These are phyloP conservation scores for Chionodraco myersi DNA, from an alignment of 2,113 vertebrate genomes.

Conservation along the genomic window DNA sequence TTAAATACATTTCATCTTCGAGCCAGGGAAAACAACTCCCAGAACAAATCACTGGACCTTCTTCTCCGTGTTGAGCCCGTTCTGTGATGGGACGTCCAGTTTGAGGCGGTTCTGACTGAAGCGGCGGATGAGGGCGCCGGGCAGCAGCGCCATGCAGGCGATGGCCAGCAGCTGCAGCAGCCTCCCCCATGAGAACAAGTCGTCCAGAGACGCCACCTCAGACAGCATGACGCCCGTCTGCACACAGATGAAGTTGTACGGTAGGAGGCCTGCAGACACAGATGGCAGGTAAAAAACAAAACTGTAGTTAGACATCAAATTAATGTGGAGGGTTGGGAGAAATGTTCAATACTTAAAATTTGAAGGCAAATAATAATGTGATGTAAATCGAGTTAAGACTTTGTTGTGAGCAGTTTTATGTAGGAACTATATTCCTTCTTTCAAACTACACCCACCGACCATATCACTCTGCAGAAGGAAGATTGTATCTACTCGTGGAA, in stretches of 20 bases:
- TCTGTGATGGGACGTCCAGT: constrained; percentile 70
- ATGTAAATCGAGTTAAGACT: too few species aligned
- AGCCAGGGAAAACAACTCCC: neutral
- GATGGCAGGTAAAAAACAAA: neutral
- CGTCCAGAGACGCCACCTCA: constrained; percentile 91
- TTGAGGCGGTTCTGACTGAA: constrained; percentile 85
- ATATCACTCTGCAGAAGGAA: too few species aligned
- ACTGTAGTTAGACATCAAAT: neutral
- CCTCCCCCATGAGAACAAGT: constrained; percentile 92
- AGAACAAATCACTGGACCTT: constrained; percentile 83
- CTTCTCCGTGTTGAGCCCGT: constrained; percentile 64
- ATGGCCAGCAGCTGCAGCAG: constrained; percentile 90
- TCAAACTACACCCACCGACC: too few species aligned
- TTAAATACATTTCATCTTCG: constrained; percentile 7
- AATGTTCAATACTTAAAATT: neutral
- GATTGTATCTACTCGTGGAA: too few species aligned
- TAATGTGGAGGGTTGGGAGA: neutral
- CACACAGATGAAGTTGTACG: constrained; percentile 98
- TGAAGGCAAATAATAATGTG: neutral
- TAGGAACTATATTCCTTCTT: too few species aligned
- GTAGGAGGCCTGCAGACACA: constrained; percentile 87
- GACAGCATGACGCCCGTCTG: constrained; percentile 96
- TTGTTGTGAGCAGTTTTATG: too few species aligned
- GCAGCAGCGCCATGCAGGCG: constrained; percentile 90
- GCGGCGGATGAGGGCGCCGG: constrained; percentile 90